Evolutionary conservation across 2,113 vertebrate species (phyloP).

Genomic region (Zootoca vivipara): DNA sequence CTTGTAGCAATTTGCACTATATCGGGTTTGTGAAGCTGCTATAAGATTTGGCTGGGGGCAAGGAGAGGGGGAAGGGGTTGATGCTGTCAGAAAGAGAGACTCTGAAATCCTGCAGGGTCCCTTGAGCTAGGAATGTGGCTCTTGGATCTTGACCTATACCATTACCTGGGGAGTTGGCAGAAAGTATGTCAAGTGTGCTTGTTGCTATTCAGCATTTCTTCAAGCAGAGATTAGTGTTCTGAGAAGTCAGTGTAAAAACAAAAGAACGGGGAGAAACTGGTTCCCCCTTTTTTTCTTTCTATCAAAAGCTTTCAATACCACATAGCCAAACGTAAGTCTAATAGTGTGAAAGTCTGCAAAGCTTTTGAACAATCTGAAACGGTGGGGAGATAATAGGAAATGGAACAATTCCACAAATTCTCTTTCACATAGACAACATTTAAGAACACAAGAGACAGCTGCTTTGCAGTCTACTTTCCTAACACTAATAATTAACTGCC

Average conservation of each 20-base stretch:
- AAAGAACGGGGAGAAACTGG: neutral
- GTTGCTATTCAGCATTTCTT: neutral
- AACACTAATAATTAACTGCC: neutral
- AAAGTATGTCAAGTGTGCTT: neutral
- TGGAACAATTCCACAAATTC: neutral
- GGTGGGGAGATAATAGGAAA: neutral
- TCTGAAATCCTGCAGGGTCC: neutral
- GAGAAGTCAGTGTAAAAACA: neutral
- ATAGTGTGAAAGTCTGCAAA: neutral
- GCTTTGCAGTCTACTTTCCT: neutral
- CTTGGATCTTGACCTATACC: neutral
- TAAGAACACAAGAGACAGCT: neutral
- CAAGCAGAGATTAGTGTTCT: neutral
- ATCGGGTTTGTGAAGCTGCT: neutral
- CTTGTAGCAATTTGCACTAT: neutral
- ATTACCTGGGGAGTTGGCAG: neutral
- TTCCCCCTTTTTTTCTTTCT: neutral
- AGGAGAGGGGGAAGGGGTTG: neutral
- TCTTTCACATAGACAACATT: neutral
- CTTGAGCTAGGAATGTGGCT: neutral
- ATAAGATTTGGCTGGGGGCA: neutral
- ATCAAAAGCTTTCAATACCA: neutral
- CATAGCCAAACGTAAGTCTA: neutral
- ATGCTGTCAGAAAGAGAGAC: neutral
- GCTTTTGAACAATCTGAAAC: neutral